Evolutionary conservation across 92 coral and sea anemone species (phyloP).

Genomic region (Phymanthus crucifer): DNA sequence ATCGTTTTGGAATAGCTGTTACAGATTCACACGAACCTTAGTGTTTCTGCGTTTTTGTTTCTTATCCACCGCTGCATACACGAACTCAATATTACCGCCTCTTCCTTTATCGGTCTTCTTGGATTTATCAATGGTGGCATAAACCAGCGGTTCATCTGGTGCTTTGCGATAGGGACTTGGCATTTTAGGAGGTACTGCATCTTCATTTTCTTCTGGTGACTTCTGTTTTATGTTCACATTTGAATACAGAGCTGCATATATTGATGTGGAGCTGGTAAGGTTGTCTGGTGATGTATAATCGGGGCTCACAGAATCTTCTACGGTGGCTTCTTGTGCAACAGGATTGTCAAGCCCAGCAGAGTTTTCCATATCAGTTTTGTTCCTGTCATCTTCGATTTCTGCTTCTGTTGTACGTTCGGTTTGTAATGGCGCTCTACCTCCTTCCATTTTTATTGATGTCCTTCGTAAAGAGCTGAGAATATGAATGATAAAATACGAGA

Average conservation of each 20-base stretch:
- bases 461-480: not conserved
- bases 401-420: not conserved
- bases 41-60: not conserved
- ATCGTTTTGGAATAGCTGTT: not conserved
- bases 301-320: not conserved
- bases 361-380: not conserved
- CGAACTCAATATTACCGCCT: not conserved
- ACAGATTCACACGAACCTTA: not conserved
- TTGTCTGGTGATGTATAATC: not conserved
- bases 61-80: constrained; percentile 15
- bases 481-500: too few species aligned
- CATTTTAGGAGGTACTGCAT: not conserved
- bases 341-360: not conserved
- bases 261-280: not conserved
- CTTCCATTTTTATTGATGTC: not conserved
- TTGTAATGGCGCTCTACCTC: not conserved
- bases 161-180: not conserved
- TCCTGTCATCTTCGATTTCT: not conserved
- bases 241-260: not conserved
- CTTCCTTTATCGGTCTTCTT: not conserved
- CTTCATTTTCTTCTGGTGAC: not conserved
- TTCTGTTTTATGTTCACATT: not conserved
- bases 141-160: not conserved
- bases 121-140: constrained; percentile 27
- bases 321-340: not conserved